Conservation (phyloP, 1,140 invertebrate species). For the Saccostrea glomerata region DNA sequence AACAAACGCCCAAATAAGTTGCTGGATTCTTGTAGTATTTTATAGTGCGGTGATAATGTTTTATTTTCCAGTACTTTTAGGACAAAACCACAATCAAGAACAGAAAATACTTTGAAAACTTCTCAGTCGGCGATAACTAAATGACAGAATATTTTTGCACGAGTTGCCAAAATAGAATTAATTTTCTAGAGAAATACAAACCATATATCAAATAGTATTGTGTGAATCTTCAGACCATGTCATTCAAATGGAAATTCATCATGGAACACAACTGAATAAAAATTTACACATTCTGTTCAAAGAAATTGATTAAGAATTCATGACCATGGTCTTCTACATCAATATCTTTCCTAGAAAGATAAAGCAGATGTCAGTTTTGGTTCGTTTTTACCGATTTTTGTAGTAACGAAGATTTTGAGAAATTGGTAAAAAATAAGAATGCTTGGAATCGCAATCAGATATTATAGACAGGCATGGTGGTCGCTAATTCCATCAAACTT, state of each 20-base stretch:
- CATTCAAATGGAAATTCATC: conserved; percentile 31
- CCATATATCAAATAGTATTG: background rate
- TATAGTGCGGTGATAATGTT: too few relatives aligned
- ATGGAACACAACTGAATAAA: background rate
- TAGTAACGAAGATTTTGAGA: conserved; percentile 23
- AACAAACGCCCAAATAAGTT: too few relatives aligned
- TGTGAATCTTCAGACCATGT: background rate
- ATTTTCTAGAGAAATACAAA: background rate
- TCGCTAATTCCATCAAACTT: background rate
- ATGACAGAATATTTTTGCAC: background rate
- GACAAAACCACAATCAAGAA: too few relatives aligned
- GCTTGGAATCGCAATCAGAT: conserved; percentile 9
- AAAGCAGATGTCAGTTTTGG: conserved; percentile 23
- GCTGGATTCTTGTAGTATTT: too few relatives aligned
- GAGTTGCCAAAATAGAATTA: background rate
- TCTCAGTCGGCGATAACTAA: background rate
- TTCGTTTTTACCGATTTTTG: background rate
- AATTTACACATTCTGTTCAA: background rate
- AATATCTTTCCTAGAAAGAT: background rate
- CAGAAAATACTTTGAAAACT: background rate
- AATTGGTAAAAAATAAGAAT: conserved; percentile 31
- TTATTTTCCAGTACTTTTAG: too few relatives aligned
- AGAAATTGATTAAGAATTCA: conserved; percentile 31
- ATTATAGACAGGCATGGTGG: conserved; percentile 1
- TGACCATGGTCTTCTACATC: background rate